Evolutionary conservation across 2,888 invertebrate genomes (phyloP).

Genomic region (Camptogramma bilineatum): DNA sequence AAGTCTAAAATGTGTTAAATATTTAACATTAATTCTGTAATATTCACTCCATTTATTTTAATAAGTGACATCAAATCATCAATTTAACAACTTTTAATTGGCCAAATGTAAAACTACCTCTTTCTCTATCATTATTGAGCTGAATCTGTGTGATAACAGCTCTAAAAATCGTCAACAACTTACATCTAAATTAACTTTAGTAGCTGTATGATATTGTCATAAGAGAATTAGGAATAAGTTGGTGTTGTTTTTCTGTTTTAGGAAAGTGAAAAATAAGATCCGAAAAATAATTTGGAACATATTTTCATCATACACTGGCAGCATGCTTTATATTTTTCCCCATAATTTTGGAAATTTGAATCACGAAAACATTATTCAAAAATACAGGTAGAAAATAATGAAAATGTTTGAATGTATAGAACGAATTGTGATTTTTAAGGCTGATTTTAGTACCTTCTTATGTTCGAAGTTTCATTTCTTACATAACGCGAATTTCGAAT

Average conservation of each 20-base stretch:
- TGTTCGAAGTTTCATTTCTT: too few relatives aligned
- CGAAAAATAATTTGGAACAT: background rate
- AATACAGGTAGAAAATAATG: background rate
- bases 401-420: background rate
- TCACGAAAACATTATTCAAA: background rate
- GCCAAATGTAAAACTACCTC: background rate
- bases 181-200: slow-evolving; percentile 47
- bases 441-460: background rate
- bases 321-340: too few relatives aligned
- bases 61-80: background rate
- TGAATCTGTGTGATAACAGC: slow-evolving; percentile 54
- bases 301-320: background rate
- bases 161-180: slow-evolving; percentile 60
- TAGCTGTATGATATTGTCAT: slow-evolving; percentile 38
- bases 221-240: slow-evolving; percentile 32
- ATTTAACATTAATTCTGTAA: background rate
- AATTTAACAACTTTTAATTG: background rate
- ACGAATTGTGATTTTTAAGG: background rate
- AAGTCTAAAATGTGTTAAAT: background rate
- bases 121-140: slow-evolving; percentile 26
- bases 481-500: too few relatives aligned
- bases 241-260: slow-evolving; percentile 5
- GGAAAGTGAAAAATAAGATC: background rate
- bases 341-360: too few relatives aligned
- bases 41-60: background rate